Evolutionary conservation across 2,113 vertebrate species (phyloP).

Genomic region (Delphinapterus leucas): DNA sequence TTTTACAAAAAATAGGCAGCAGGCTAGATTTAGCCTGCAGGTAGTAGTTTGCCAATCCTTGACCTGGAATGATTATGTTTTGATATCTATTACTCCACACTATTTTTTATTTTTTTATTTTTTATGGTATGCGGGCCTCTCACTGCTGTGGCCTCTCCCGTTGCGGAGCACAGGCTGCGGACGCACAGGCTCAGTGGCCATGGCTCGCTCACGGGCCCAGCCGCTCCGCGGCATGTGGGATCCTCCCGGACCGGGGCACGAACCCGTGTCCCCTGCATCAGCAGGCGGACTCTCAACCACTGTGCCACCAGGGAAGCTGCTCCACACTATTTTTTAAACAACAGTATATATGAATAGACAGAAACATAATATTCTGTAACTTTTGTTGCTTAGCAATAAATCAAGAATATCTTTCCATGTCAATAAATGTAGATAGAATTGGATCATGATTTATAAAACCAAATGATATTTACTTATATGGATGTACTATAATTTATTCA

Average conservation of each 20-base stretch:
- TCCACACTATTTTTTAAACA: not conserved
- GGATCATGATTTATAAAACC: not conserved
- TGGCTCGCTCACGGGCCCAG: too few relatives aligned
- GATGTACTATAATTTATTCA: not conserved
- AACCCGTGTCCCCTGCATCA: too few relatives aligned
- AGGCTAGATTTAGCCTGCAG: not conserved
- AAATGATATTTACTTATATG: not conserved
- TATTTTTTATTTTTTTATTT: not conserved
- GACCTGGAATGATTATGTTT: not conserved
- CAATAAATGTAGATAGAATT: not conserved
- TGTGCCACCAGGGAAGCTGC: too few relatives aligned
- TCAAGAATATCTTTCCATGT: not conserved
- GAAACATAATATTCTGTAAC: not conserved
- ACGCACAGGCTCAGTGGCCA: too few relatives aligned
- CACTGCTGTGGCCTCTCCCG: too few relatives aligned
- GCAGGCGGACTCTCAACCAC: too few relatives aligned
- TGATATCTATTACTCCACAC: not conserved
- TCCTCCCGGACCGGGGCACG: too few relatives aligned
- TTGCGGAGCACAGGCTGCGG: too few relatives aligned
- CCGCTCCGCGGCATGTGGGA: too few relatives aligned
- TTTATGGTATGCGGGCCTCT: too few relatives aligned
- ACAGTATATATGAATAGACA: not conserved
- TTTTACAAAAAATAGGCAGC: not conserved
- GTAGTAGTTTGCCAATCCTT: not conserved
- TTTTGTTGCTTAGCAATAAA: conserved; percentile 3